A percentile compares a stretch with the other conserved stretches of the same genome.
phyloP scores from a whole-genome alignment of 2,888 invertebrate species.

The Tuta absoluta region DNA sequence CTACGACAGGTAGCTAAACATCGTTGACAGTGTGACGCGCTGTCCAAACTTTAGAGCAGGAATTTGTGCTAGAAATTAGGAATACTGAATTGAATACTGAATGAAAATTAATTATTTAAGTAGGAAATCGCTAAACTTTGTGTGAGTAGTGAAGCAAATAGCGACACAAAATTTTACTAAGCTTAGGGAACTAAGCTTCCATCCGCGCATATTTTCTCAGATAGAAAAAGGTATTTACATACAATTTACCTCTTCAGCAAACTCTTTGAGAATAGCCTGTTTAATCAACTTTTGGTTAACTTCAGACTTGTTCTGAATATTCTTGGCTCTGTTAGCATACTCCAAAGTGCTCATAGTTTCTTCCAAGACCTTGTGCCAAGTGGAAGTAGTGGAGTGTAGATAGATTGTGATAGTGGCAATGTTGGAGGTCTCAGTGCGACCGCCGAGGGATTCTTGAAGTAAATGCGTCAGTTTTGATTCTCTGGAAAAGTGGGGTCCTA shows the following conservation, averaged over 20 bases:
- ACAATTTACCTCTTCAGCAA: slow-evolving; percentile 96
- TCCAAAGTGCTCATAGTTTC: slow-evolving; percentile 97
- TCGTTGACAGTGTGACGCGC: neutral
- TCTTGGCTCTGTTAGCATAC: slow-evolving; percentile 96
- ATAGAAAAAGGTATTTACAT: no score
- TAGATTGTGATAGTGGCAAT: slow-evolving; percentile 98
- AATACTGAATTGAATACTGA: no score
- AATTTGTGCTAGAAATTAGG: neutral
- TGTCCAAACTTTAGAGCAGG: neutral
- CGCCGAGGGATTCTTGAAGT: slow-evolving; percentile 97
- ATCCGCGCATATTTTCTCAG: no score
- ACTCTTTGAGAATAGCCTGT: slow-evolving; percentile 90
- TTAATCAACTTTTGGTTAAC: slow-evolving; percentile 94
- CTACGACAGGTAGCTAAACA: neutral
- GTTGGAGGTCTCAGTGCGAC: slow-evolving; percentile 97
- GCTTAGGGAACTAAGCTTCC: no score
- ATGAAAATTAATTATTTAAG: neutral
- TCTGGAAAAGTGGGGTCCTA: slow-evolving; percentile 73
- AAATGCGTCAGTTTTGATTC: slow-evolving; percentile 98
- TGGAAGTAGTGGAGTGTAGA: no score
- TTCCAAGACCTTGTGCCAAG: slow-evolving; percentile 92
- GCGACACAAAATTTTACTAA: no score
- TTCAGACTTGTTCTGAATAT: slow-evolving; percentile 94
- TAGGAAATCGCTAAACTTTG: neutral
- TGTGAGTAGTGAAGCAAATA: no score